Percentiles rank a stretch among this genome's conserved stretches.
Evolutionary conservation across 2,888 invertebrate genomes (phyloP).

Genomic region (Drosophila anceps): DNA sequence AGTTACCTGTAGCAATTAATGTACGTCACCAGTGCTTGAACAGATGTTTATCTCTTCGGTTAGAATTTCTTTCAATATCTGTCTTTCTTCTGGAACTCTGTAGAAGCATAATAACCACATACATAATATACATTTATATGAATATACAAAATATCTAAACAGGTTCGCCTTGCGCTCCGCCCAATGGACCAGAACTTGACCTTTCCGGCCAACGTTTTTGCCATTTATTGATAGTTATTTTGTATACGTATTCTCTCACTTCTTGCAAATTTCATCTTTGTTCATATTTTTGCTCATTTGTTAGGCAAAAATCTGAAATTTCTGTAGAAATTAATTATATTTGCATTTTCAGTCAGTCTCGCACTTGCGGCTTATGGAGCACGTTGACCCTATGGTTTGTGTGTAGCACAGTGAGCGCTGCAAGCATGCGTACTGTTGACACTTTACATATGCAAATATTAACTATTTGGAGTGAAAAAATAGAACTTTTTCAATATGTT

Average conservation of each 20-base stretch:
- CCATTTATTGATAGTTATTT: constrained; percentile 14
- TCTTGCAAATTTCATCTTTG: constrained; percentile 7
- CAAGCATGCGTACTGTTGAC: neutral
- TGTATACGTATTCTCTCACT: neutral
- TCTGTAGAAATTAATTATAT: constrained; percentile 33
- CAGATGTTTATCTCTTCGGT: constrained; percentile 34
- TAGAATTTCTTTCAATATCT: neutral
- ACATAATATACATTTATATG: neutral
- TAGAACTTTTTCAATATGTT: too few relatives aligned
- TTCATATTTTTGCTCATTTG: constrained; percentile 21
- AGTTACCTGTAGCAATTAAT: neutral
- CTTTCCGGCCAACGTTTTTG: constrained; percentile 46
- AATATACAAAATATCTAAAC: constrained; percentile 12
- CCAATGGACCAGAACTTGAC: constrained; percentile 58
- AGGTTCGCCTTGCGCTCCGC: constrained; percentile 38
- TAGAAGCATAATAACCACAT: neutral
- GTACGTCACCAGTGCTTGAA: constrained; percentile 19
- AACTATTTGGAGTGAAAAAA: too few relatives aligned
- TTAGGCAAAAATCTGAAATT: constrained; percentile 3
- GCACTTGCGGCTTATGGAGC: constrained; percentile 43
- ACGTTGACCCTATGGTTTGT: constrained; percentile 54
- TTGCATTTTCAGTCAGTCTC: constrained; percentile 14
- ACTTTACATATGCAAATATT: neutral
- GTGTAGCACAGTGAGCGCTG: constrained; percentile 7
- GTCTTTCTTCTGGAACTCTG: constrained; percentile 8